These are phyloP conservation scores for Psophia crepitans DNA, from an alignment of 2,113 vertebrate species.

Conservation along the genomic window DNA sequence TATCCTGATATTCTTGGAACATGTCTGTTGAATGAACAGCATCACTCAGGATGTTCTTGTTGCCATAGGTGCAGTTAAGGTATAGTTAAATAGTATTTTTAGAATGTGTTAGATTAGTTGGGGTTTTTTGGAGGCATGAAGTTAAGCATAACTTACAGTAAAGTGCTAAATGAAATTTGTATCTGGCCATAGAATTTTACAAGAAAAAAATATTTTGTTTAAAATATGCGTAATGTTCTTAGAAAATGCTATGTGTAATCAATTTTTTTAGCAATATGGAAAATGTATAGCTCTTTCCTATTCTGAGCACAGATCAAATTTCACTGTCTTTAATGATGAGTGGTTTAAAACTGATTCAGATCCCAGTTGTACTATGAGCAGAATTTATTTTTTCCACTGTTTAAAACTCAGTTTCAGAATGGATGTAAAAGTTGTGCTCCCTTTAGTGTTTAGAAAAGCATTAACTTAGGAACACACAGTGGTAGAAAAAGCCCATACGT, in stretches of 20 bases:
- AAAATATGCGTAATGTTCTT: neutral
- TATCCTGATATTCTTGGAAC: neutral
- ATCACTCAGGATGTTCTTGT: neutral
- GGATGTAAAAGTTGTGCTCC: neutral
- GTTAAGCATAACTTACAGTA: neutral
- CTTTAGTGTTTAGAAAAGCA: neutral
- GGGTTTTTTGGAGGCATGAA: neutral
- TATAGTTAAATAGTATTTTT: neutral
- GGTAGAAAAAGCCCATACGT: neutral
- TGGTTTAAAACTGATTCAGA: constrained; percentile 20
- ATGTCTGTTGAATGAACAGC: neutral
- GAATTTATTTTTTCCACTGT: neutral
- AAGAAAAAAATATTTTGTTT: neutral
- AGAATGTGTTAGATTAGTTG: neutral
- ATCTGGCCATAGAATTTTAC: neutral
- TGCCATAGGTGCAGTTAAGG: neutral
- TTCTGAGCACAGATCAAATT: constrained; percentile 17
- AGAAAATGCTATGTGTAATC: neutral
- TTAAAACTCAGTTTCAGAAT: neutral
- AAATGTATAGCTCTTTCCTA: neutral
- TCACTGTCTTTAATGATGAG: neutral
- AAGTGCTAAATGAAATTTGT: neutral
- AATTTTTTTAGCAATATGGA: neutral
- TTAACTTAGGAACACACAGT: neutral
- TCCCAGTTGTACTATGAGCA: neutral